Base-by-base conservation (phyloP, 2,113 vertebrate genomes). In the Apodemus speciosus region DNA sequence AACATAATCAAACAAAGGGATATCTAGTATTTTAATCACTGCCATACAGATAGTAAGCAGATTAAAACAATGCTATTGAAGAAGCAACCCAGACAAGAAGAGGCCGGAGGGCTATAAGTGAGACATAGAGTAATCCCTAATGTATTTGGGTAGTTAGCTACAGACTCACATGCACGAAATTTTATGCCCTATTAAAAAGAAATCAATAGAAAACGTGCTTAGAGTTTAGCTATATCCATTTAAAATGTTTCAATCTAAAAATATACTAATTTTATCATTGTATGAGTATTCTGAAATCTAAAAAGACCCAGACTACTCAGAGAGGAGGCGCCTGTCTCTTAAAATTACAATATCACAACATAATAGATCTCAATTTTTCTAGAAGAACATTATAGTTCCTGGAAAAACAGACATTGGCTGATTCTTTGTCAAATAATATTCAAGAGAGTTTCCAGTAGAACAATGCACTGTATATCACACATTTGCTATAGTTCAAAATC, bases 131-230 rank as follows among this genome's bases (percentile, higher is more conserved):
- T n/a, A 76, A 89, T 89, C 38, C 35, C 21, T 43, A 46, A 79
- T 83, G 32, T n/a, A 92, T 86, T 88, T 60, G 46, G 11, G 21
- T 91, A 77, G 84, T 91, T 91, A 87, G 69, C 56, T 89, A 14
- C 43, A 90, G 85, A 88, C 9, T 46, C 66, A 76, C 46, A 93
- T 71, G 53, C 93, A 91, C 89, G 85, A 95, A 93, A 90, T 68
- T 68, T 85, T 77, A 88, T 85, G 40, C 73, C 53, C 66, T 94
- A 83, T 79, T 92, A 88, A 95, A 88, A 79, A 43, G 73, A 79
- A 90, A 92, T 85, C 76, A 95, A 88, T 83, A 38, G 64, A 4
- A 13, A 85, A 83, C 83, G 40, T 81, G 15, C 32, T 93, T 76
- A 49, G 88, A 72, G 69, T 66, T 85, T 64, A 66, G 11, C 9